Percentiles rank a stretch among this genome's conserved stretches.
Conservation (phyloP, 2,797 vertebrate genomes). For the Corythornis leucogaster region DNA sequence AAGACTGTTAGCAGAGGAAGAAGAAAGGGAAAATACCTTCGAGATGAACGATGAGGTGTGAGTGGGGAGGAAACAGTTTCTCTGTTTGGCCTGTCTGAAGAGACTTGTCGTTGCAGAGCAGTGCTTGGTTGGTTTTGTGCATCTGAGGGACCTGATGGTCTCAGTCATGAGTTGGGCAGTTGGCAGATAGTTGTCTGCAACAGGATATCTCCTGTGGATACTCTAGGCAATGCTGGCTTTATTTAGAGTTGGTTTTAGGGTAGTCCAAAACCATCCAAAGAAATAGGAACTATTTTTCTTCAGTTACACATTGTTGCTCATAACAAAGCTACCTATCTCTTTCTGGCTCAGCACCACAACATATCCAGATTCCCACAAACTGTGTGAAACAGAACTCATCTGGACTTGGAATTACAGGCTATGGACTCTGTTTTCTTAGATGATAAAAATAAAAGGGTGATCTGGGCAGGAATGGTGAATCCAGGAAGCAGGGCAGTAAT, state of each 20-base stretch:
- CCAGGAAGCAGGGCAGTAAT: neutral
- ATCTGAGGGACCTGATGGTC: neutral
- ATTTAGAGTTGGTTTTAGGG: neutral
- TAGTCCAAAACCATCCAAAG: neutral
- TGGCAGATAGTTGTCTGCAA: neutral
- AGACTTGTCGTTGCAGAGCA: neutral
- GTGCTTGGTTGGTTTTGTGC: neutral
- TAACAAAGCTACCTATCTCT: neutral
- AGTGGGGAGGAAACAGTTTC: fast-evolving
- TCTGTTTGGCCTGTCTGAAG: neutral
- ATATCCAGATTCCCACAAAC: neutral
- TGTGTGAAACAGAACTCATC: neutral
- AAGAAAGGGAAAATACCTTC: neutral
- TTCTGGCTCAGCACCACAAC: neutral
- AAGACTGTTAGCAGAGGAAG: neutral
- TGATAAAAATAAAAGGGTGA: neutral
- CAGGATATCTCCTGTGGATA: neutral
- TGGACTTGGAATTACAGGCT: neutral
- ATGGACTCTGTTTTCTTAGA: neutral
- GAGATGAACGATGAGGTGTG: neutral
- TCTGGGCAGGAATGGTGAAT: conserved; percentile 9
- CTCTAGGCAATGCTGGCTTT: fast-evolving
- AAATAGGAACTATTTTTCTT: neutral
- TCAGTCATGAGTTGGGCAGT: neutral
- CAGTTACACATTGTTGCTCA: neutral